Evolutionary conservation across 1,140 invertebrate genomes (phyloP), one percentile per base, ranked within the genome.

Genomic region (Metaphire vulgaris): DNA sequence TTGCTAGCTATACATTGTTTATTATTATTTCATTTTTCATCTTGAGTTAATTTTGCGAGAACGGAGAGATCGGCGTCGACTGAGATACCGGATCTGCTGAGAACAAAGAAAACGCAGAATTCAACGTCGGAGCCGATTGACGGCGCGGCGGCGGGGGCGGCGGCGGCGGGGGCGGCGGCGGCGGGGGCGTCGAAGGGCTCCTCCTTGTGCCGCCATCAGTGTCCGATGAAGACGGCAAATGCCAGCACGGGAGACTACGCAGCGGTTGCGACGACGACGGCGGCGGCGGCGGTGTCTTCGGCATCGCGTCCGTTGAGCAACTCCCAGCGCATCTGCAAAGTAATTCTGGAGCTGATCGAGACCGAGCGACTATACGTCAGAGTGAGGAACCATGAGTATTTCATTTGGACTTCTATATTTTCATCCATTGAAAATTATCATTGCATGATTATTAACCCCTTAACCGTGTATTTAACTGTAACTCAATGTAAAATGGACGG

Each of bases 301-400:
- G 91, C 78, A 30, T 28, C 34, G 1, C 69, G 87, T 92, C 92
- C 95, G 80, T 88, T 97, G 69, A 93, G 92, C 74, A 94, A 97
- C 85, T 93, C 93, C 32, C 96, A 98, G 87, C 95, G 95, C 86
- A 89, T 98, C 78, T 90, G 93, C 80, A 98, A 98, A 89, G 95
- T 97, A 78, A 92, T 98, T 80, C 89, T 94, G 81, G 97, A 99
- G 86, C 89, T 99, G 76, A 92, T 98, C n/a, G 95, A 98, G 83
- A 99, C 97, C 16, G 97, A 99, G 87, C 90, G 93, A 83, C 93
- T 94, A 78, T 99, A 98, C 86, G 96, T 98, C 77, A 95, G 96
- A 91, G 95, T 97, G n/a, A n/a, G n/a, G n/a, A n/a, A n/a, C n/a
- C n/a, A n/a, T n/a, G n/a, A n/a, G n/a, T n/a, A n/a, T n/a, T n/a